phyloP scores from a whole-genome alignment of 2,797 vertebrate genomes.

The Heteromormyrus szaboi region DNA sequence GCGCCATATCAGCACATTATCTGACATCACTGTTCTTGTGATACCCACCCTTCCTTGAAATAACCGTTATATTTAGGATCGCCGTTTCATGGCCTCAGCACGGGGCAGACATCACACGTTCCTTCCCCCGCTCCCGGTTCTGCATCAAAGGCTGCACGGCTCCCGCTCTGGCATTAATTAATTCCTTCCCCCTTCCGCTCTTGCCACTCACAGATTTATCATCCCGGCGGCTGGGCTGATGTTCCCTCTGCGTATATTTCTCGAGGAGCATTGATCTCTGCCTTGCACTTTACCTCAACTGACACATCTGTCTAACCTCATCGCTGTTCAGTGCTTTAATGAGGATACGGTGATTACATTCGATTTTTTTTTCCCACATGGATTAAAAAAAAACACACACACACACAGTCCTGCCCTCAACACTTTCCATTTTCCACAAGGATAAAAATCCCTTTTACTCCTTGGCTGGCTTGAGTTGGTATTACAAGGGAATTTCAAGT shows the following conservation, averaged over 20 bases:
- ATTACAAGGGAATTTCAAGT: neutral
- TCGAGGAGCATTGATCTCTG: slow-evolving; percentile 13
- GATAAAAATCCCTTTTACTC: neutral
- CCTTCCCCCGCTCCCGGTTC: neutral
- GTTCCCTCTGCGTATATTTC: neutral
- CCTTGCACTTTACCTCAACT: slow-evolving; percentile 1
- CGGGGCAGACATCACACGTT: neutral
- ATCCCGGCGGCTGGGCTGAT: neutral
- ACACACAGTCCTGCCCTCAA: neutral
- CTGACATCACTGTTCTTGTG: neutral
- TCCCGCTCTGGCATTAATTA: neutral
- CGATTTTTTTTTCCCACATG: neutral
- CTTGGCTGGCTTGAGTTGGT: neutral
- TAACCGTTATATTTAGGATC: neutral
- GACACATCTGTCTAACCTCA: slow-evolving; percentile 12
- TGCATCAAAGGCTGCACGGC: neutral
- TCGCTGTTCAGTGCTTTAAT: slow-evolving; percentile 9
- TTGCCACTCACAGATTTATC: slow-evolving; percentile 5
- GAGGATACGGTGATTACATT: slow-evolving; percentile 12
- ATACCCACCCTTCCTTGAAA: neutral
- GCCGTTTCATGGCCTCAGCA: neutral
- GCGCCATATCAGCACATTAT: neutral
- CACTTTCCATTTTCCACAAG: neutral
- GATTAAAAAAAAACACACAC: neutral
- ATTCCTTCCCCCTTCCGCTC: neutral